Percentiles rank a stretch among this genome's conserved stretches.
These are phyloP conservation scores for Neopelma chrysocephalum DNA, from an alignment of 2,797 vertebrate species.

Conservation along the genomic window DNA sequence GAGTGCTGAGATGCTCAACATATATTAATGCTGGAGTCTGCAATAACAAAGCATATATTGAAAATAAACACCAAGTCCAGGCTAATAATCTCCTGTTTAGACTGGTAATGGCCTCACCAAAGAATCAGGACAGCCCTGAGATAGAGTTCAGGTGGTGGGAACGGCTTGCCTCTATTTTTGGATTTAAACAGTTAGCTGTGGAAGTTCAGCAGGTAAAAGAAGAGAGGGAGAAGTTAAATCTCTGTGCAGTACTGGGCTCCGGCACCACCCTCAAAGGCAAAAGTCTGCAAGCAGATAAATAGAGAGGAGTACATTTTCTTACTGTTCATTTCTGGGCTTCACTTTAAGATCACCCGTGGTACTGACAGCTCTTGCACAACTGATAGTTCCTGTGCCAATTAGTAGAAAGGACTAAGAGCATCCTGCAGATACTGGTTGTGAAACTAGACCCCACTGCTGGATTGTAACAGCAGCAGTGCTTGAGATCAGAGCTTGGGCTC, in stretches of 20 bases:
- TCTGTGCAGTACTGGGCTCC: background rate
- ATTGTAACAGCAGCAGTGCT: background rate
- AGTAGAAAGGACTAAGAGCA: background rate
- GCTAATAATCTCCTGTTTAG: background rate
- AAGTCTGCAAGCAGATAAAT: background rate
- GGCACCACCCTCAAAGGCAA: background rate
- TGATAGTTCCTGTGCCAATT: background rate
- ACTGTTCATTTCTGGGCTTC: background rate
- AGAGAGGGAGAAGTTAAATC: background rate
- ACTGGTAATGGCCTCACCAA: background rate
- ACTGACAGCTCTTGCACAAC: background rate
- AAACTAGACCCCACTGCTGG: background rate
- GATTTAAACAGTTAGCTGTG: background rate
- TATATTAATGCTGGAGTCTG: rapidly evolving
- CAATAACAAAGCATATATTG: background rate
- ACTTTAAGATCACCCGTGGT: background rate
- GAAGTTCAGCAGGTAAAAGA: background rate
- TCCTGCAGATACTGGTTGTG: background rate
- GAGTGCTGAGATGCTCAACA: background rate
- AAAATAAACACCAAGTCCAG: background rate
- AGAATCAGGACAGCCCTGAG: background rate
- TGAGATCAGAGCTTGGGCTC: background rate
- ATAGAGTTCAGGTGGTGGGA: background rate
- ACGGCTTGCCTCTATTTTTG: background rate
- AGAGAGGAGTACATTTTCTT: background rate